Evolutionary conservation across 2,113 vertebrate species (phyloP), one percentile per base, ranked within the genome.

Genomic region (Brachyhypopomus gauderio): DNA sequence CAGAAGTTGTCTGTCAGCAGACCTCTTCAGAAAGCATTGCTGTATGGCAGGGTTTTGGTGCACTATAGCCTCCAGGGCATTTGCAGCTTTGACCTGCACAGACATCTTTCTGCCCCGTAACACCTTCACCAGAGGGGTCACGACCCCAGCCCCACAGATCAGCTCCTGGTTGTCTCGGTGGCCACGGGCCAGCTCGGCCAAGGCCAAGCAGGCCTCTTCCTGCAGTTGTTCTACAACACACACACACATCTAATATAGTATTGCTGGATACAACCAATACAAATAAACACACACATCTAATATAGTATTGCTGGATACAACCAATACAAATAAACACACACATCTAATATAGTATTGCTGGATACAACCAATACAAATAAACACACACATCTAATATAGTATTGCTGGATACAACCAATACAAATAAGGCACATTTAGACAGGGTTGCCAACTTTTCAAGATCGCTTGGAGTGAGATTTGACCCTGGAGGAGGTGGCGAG

Each of bases 41-140:
- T 94, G 93, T 64, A 92, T 89, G 3, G 5, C 19, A n/a, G 88
- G 55, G 78, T 95, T 95, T 41, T 81, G 45, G 58, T 89, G 88
- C 0, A 89, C 89, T 78, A 95, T 83, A 4, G 92, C 86, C 69
- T 94, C 93, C 22, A 95, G 86, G 5, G 93, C 92, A 84, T 83
- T 87, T 5, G 93, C 92, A 0, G 93, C 94, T 84, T 92, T 92
- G 78, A 94, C 79, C 77, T 93, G 93, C 11, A 88, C 89, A 19
- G 83, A 82, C 0, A 91, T 84, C 19, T 90, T 92, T 59, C 91
- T 91, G 67, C 85, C 83, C 66, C 84, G 86, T 62, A 95, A 89
- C 41, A 94, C 86, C 12, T 81, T 85, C 20, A 93, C 89, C 76
- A 94, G 86, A 14, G 89, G 86, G 14, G 58, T 58, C 20, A 94